Base-by-base conservation (phyloP, 2,797 vertebrate genomes). In the Anableps anableps region DNA sequence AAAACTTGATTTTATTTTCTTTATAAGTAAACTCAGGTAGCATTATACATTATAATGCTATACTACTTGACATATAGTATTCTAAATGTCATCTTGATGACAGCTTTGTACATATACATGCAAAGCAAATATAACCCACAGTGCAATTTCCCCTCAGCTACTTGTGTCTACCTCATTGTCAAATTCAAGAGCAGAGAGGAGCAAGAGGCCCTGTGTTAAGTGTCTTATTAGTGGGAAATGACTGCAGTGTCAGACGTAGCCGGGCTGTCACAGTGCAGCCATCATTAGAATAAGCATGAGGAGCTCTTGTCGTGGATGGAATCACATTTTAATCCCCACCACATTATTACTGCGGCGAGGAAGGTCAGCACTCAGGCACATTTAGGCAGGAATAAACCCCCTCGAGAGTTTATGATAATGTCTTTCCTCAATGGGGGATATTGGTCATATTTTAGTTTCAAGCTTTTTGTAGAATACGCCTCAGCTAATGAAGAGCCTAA, bases 401-500 rank as follows among this genome's bases (percentile, higher is more conserved):
- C 95, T 91, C 77, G 93, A 93, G 96, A 93, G 94, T 95, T 93
- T 94, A 95, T 96, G 93, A 92, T 93, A 95, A 95, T 95, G 94
- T 93, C 91, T 93, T 91, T 87, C 94, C 96, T 96, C 95, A 95
- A 92, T 89, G 94, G 93, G 93, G 95, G 95, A 95, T 94, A 95
- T 92, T 92, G 85, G 92, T 95, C 93, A 94, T 94, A 95, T 95
- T 96, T 95, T 95, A 95, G 94, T 96, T 96, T 94, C 93, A 92
- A 96, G 95, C 92, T 89, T 94, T 97, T 95, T 86, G 95, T 96
- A 92, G 95, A 92, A 95, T 95, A 93, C 94, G 91, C 88, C 86
- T 92, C 93, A 89, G 92, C 97, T 97, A 97, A 97, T 97, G 97
- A 97, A 97, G 97, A 96, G 94, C 95, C 93, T 94, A 96, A 94